These are phyloP conservation scores for Pseudochromis fuscus DNA, from an alignment of 2,797 vertebrate genomes.

Conservation along the genomic window DNA sequence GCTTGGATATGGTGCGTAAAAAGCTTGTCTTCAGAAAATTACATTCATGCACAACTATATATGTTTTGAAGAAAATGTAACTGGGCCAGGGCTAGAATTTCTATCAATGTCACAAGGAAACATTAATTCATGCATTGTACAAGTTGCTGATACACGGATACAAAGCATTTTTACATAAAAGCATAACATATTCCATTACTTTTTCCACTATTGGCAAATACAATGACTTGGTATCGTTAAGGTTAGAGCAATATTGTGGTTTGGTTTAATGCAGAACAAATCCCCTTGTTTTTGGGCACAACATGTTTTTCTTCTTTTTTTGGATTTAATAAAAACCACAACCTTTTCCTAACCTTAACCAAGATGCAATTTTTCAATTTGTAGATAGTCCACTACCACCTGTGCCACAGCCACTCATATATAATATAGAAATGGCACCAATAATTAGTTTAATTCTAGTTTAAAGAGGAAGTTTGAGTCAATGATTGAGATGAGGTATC, in stretches of 20 bases:
- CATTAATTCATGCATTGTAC: too few relatives aligned
- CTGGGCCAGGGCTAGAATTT: too few relatives aligned
- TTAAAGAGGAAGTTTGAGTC: neutral
- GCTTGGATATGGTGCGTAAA: constrained; percentile 89
- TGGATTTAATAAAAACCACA: neutral
- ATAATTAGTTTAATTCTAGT: neutral
- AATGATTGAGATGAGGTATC: neutral
- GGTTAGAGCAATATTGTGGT: neutral
- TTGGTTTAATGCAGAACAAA: neutral
- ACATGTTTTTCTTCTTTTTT: neutral
- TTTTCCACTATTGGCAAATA: too few relatives aligned
- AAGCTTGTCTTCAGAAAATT: neutral
- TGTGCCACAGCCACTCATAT: too few relatives aligned
- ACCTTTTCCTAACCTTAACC: neutral
- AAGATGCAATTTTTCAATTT: neutral
- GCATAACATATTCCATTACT: too few relatives aligned
- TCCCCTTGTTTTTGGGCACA: neutral
- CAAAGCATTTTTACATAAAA: too few relatives aligned
- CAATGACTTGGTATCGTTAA: too few relatives aligned
- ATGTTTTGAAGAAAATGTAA: neutral
- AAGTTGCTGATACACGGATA: too few relatives aligned
- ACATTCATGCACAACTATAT: neutral
- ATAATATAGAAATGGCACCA: neutral
- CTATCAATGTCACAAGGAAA: too few relatives aligned
- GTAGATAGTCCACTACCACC: too few relatives aligned